A percentile compares a stretch with the other conserved stretches of the same genome.
These are phyloP conservation scores for Lithophane semibrunnea DNA, from an alignment of 2,888 invertebrate genomes.

Conservation along the genomic window DNA sequence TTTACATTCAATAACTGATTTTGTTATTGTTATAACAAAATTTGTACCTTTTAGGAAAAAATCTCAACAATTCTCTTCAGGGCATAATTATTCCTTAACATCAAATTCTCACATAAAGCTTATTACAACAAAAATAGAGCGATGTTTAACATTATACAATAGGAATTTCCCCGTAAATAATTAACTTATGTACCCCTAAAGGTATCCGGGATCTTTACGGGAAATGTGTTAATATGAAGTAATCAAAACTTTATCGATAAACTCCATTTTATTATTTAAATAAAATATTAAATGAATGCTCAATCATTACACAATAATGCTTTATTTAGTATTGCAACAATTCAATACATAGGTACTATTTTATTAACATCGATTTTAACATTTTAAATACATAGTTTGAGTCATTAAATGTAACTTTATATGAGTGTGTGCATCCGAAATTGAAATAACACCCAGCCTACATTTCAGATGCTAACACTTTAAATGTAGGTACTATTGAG, in stretches of 20 bases:
- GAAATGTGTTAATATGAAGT: slow-evolving; percentile 47
- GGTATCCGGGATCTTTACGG: not conserved
- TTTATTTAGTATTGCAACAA: slow-evolving; percentile 71
- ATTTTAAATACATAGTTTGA: slow-evolving; percentile 61
- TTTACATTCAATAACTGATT: not conserved
- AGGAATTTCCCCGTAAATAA: slow-evolving; percentile 26
- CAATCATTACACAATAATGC: slow-evolving; percentile 69
- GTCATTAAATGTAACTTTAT: slow-evolving; percentile 45
- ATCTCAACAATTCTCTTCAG: not conserved
- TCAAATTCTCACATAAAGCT: slow-evolving; percentile 11
- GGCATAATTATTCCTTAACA: slow-evolving; percentile 9
- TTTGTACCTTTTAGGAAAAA: not conserved
- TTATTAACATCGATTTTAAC: slow-evolving; percentile 68
- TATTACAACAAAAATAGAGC: slow-evolving; percentile 5
- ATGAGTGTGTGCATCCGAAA: slow-evolving; percentile 68
- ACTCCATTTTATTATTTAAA: slow-evolving; percentile 60
- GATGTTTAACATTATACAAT: slow-evolving; percentile 15
- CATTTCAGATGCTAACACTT: slow-evolving; percentile 70
- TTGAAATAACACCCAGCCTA: slow-evolving; percentile 72
- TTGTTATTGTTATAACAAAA: not conserved
- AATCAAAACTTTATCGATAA: slow-evolving; percentile 55
- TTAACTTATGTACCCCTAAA: not conserved
- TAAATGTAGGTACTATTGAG: slow-evolving; percentile 16
- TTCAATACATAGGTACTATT: slow-evolving; percentile 63
- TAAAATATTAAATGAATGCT: slow-evolving; percentile 66